Conservation (phyloP, 1,140 invertebrate species). For the Leptinotarsa texana region DNA sequence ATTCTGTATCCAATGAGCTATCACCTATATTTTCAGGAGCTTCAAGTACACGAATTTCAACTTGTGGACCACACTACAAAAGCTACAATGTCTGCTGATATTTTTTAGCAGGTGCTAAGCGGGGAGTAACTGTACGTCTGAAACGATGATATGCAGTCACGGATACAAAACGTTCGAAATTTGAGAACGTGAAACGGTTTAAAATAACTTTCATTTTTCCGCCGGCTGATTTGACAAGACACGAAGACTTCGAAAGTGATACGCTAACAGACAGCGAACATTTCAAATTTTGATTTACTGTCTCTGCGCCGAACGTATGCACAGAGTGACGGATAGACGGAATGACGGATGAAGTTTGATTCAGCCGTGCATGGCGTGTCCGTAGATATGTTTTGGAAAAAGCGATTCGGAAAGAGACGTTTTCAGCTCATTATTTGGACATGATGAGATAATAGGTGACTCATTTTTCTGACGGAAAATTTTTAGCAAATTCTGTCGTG, state of each 20-base stretch:
- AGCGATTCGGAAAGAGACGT: too few relatives aligned
- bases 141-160: not conserved
- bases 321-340: slow-evolving; percentile 4
- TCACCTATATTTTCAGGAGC: too few relatives aligned
- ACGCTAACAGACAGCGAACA: slow-evolving; percentile 19
- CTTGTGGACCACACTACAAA: not conserved
- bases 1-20: too few relatives aligned
- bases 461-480: too few relatives aligned
- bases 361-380: not conserved
- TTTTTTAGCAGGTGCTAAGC: not conserved
- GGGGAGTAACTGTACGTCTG: not conserved
- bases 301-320: not conserved
- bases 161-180: not conserved
- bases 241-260: slow-evolving; percentile 25
- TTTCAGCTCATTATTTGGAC: too few relatives aligned
- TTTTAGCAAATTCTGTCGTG: too few relatives aligned
- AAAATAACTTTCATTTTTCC: slow-evolving; percentile 20
- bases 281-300: slow-evolving; percentile 26
- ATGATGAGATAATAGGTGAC: too few relatives aligned
- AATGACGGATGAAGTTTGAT: slow-evolving; percentile 9
- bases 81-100: not conserved
- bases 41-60: not conserved
- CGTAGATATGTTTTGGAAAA: not conserved
- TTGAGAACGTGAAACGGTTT: slow-evolving; percentile 1
- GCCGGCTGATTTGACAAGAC: slow-evolving; percentile 24